Evolutionary conservation across 2,888 invertebrate genomes (phyloP), one percentile per base, ranked within the genome.

Genomic region (Eupsilia transversa): DNA sequence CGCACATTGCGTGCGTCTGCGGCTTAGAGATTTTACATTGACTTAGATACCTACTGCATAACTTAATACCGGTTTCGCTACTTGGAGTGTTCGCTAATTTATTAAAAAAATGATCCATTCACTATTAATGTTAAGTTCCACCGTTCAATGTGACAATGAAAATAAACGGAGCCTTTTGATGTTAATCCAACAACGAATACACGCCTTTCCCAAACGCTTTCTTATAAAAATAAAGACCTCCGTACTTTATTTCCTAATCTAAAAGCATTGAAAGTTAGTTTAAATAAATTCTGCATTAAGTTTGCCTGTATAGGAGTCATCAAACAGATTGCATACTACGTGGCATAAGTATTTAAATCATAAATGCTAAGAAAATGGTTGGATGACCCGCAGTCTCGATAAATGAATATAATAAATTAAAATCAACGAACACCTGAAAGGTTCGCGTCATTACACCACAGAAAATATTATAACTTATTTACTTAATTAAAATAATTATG

Each of bases 31-130:
- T 74, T 56, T 74, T 77, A 30, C 56, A 41, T 41, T 49, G 33
- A 67, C 78, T 66, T 41, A 43, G 49, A 75, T 77, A 57, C 20
- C 14, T 64, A 43, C 67, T 59, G 49, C 57, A 52, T 77, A 68
- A 77, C 57, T 78, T 43, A 49, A 75, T 49, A 69, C 70, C 43
- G 57, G 79, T 60, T 78, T 60, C 5, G 35, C 70, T 20, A 78
- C 69, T 33, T 57, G 59, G 27, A 43, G 59, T 35, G 57, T 49
- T 30, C 10, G 20, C 20, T 20, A 52, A 57, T 43, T 35, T 68
- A 68, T 43, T 49, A 23, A 0, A 7, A 49, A 77, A 65, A 30
- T 3, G 14, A 35, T 46, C 3, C 20, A 20, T 77, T 56, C n/a
- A 27, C 14, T 30, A 7, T 17, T 17, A 57, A 20, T 38, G 20